These are phyloP conservation scores for Spizaetus ornatus DNA, from an alignment of 2,113 vertebrate genomes.

Conservation along the genomic window DNA sequence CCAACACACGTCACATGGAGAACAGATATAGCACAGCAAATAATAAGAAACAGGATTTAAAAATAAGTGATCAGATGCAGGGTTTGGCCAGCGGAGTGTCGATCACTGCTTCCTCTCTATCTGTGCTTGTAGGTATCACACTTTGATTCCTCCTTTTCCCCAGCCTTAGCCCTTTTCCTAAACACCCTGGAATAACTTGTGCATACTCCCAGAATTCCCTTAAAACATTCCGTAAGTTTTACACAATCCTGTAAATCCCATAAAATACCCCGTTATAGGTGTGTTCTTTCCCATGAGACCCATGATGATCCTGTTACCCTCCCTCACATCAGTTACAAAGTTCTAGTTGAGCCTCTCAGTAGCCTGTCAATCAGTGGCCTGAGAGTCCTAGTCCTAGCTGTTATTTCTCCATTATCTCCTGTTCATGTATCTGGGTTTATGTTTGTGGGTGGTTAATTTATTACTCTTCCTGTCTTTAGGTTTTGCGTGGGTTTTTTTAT, in stretches of 20 bases:
- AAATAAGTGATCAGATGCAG: not conserved
- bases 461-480: not conserved
- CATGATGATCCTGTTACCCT: not conserved
- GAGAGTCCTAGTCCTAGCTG: not conserved
- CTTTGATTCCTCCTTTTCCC: not conserved
- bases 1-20: not conserved
- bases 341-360: not conserved
- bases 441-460: not conserved
- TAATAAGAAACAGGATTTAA: not conserved
- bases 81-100: not conserved
- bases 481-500: not conserved
- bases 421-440: not conserved
- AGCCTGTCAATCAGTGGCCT: not conserved
- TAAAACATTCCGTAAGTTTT: not conserved
- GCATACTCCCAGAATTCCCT: not conserved
- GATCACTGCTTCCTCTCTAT: not conserved
- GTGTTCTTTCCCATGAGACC: not conserved
- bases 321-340: not conserved
- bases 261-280: not conserved
- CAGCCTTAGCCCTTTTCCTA: not conserved
- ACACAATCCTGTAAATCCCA: not conserved
- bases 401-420: not conserved
- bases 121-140: not conserved
- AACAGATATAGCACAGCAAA: not conserved
- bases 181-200: not conserved